Percentiles rank a stretch among this genome's conserved stretches.
Evolutionary conservation across 2,113 vertebrate species (phyloP).

Genomic region (Amazona guildingii): DNA sequence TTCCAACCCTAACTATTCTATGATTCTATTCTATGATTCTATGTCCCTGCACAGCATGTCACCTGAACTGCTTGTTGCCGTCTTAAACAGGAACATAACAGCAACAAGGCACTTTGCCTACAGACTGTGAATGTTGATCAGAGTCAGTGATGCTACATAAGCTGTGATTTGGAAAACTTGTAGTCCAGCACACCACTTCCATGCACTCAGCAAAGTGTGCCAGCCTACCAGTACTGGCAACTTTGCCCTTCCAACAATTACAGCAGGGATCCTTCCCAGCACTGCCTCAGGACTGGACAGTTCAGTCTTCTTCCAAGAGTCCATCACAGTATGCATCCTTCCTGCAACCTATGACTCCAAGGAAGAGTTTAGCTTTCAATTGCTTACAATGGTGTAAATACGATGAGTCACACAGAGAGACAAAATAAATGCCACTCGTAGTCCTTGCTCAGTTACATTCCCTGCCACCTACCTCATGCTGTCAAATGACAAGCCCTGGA

Average conservation of each 20-base stretch:
- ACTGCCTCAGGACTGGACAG: background rate
- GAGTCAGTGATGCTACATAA: background rate
- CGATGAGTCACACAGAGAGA: background rate
- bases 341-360: background rate
- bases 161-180: background rate
- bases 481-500: background rate
- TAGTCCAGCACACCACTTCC: background rate
- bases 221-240: background rate
- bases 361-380: background rate
- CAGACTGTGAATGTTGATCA: background rate
- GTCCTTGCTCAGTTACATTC: background rate
- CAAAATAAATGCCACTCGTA: background rate
- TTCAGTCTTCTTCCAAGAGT: background rate
- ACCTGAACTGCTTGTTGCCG: background rate
- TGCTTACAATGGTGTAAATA: background rate
- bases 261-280: background rate
- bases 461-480: background rate
- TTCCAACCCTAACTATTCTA: too few species aligned
- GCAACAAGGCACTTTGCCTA: background rate
- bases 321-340: background rate
- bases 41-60: background rate
- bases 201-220: background rate
- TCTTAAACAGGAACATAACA: background rate
- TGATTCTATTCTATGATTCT: too few species aligned
- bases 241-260: background rate